Conservation (phyloP, 1,140 invertebrate genomes). For the Trinorchestia longiramus region DNA sequence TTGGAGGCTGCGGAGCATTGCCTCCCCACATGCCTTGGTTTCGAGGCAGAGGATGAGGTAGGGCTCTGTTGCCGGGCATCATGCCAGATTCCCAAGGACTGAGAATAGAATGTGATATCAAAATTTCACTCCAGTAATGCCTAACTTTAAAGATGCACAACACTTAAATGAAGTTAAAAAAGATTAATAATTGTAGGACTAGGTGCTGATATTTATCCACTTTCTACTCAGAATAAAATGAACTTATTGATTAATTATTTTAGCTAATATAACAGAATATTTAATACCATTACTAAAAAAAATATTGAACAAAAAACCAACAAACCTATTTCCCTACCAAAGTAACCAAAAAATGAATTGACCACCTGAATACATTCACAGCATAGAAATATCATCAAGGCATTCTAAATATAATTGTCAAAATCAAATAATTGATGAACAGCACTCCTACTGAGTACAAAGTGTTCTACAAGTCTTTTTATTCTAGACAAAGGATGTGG, state of each 20-base stretch:
- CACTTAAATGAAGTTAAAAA: neutral
- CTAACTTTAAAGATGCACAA: neutral
- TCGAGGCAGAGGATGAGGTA: neutral
- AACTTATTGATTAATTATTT: no score
- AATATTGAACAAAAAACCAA: no score
- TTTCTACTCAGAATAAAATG: neutral
- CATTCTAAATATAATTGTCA: neutral
- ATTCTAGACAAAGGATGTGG: no score
- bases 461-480: no score
- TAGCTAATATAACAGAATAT: no score
- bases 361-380: neutral
- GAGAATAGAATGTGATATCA: neutral
- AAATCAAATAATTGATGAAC: neutral
- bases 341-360: neutral
- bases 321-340: neutral
- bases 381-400: neutral
- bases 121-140: neutral
- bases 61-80: conserved; percentile 6
- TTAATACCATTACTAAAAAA: no score
- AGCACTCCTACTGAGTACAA: no score
- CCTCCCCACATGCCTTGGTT: neutral
- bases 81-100: conserved; percentile 37
- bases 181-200: neutral
- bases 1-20: neutral
- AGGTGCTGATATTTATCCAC: neutral